A percentile compares a stretch with the other conserved stretches of the same genome.
These are phyloP conservation scores for Euphonia xanthogaster DNA, from an alignment of 2,797 vertebrate species.

Conservation along the genomic window DNA sequence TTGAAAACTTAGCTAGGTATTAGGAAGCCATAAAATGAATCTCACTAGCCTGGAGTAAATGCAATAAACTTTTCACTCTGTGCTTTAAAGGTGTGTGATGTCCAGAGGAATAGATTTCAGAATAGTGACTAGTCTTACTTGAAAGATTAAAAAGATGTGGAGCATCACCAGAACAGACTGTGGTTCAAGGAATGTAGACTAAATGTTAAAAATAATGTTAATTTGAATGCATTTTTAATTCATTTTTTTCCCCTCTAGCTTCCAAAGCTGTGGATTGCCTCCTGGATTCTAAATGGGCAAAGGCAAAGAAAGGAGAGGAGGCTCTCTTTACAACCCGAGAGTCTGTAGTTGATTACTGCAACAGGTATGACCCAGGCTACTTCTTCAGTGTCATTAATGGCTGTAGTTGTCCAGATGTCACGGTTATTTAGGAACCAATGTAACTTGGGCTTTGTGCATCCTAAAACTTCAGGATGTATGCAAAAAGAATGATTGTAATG, in stretches of 20 bases:
- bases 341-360: conserved; percentile 95
- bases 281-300: conserved; percentile 98
- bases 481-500: not conserved
- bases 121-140: not conserved
- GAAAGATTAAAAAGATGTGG: not conserved
- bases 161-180: not conserved
- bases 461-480: not conserved
- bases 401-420: not conserved
- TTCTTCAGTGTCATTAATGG: not conserved
- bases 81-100: not conserved
- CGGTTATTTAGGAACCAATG: not conserved
- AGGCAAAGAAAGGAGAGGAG: conserved; percentile 95
- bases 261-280: conserved; percentile 98
- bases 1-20: not conserved
- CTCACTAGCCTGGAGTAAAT: not conserved
- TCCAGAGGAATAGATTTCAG: not conserved
- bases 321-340: conserved; percentile 94
- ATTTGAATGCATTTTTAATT: not conserved
- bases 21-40: not conserved
- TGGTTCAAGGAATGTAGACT: not conserved
- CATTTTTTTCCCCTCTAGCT: conserved; percentile 70
- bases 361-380: conserved; percentile 81
- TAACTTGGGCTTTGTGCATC: fast-evolving
- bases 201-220: not conserved
- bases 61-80: not conserved